Conservation (phyloP, 2,888 invertebrate species). For the Drosophila putrida region DNA sequence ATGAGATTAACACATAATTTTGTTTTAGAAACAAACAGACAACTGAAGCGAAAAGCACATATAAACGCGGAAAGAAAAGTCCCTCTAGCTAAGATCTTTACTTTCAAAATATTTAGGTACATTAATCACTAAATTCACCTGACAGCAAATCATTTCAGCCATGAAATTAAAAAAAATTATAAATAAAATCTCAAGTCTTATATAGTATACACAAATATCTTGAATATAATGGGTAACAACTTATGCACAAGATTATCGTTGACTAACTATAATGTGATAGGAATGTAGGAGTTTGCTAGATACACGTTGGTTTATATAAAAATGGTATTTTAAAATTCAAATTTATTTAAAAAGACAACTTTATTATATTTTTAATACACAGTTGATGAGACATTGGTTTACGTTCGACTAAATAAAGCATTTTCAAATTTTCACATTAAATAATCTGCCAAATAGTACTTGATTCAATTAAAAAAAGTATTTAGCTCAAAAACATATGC, state of each 20-base stretch:
- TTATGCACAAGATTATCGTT: background rate
- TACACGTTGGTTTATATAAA: too few relatives aligned
- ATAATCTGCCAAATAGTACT: too few relatives aligned
- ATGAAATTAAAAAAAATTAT: conserved; percentile 63
- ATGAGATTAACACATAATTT: conserved; percentile 77
- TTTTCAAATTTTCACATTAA: too few relatives aligned
- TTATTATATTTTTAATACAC: too few relatives aligned
- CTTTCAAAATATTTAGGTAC: conserved; percentile 40
- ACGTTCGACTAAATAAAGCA: too few relatives aligned
- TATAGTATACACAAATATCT: conserved; percentile 5
- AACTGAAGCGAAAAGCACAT: conserved; percentile 37
- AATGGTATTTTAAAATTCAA: too few relatives aligned
- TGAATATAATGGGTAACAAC: conserved; percentile 6
- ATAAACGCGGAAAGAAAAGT: conserved; percentile 8
- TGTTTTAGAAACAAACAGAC: conserved; percentile 41
- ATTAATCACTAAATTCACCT: conserved; percentile 71
- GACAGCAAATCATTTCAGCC: conserved; percentile 62
- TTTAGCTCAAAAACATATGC: too few relatives aligned
- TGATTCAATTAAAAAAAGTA: too few relatives aligned
- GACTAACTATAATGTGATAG: background rate
- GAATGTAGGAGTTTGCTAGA: background rate
- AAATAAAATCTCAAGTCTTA: conserved; percentile 57
- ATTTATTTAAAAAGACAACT: too few relatives aligned
- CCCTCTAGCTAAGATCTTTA: conserved; percentile 26
- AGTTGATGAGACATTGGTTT: too few relatives aligned